Conservation (phyloP, 64 coral and sea anemone genomes). For the Dendronephthya gigantea region DNA sequence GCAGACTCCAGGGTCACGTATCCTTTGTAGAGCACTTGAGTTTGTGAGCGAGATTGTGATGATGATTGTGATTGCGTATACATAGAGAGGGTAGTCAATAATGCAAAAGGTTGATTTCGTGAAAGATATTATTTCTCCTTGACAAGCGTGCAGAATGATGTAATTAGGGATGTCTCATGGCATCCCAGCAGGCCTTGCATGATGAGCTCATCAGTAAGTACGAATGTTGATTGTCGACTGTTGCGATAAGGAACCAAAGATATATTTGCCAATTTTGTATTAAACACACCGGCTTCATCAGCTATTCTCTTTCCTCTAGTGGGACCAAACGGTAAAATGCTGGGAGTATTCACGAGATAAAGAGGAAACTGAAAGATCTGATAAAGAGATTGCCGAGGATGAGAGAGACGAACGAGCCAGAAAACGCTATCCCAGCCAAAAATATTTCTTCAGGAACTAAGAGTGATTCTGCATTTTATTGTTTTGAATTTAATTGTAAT, state of each 20-base stretch:
- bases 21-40: slow-evolving; percentile 35
- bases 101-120: too few relatives aligned
- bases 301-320: neutral
- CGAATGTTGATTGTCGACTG: too few relatives aligned
- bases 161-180: slow-evolving; percentile 77
- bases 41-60: neutral
- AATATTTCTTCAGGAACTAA: too few relatives aligned
- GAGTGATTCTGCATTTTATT: too few relatives aligned
- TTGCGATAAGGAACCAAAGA: too few relatives aligned
- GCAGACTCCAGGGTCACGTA: slow-evolving; percentile 63
- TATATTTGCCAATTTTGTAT: too few relatives aligned
- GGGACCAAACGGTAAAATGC: neutral
- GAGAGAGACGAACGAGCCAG: neutral
- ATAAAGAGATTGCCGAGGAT: neutral
- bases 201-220: slow-evolving; percentile 77
- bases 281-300: neutral
- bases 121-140: slow-evolving; percentile 20
- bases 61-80: too few relatives aligned
- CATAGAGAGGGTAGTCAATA: too few relatives aligned
- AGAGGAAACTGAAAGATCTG: neutral
- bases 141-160: slow-evolving; percentile 33
- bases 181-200: slow-evolving; percentile 66
- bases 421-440: too few relatives aligned
- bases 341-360: neutral
- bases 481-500: too few relatives aligned